Conservation (phyloP, 2,113 vertebrate species). For the Paratilapia polleni region DNA sequence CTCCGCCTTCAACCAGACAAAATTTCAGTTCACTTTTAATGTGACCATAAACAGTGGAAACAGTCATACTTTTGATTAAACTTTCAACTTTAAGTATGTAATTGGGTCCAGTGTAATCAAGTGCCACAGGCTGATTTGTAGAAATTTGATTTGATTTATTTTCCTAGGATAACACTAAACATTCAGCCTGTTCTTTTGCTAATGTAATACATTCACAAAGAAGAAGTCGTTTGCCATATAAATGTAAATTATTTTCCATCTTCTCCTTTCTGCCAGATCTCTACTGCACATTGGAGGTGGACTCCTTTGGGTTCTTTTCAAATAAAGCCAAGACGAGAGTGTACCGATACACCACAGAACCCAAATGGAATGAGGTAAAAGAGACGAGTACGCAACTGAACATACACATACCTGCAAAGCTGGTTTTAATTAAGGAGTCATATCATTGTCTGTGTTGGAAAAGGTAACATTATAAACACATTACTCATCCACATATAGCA, state of each 20-base stretch:
- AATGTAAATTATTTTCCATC: not conserved
- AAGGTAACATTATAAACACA: not conserved
- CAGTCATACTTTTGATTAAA: not conserved
- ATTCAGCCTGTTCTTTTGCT: not conserved
- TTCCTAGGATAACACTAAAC: not conserved
- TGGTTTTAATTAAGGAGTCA: not conserved
- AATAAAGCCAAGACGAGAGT: constrained; percentile 98
- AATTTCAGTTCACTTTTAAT: constrained; percentile 3
- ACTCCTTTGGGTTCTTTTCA: constrained; percentile 97
- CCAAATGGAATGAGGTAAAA: constrained; percentile 98
- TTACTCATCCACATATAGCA: not conserved
- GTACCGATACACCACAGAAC: constrained; percentile 94
- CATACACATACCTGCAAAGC: not conserved
- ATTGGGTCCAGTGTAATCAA: not conserved
- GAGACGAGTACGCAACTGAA: not conserved
- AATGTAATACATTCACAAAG: not conserved
- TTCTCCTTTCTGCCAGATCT: constrained; percentile 81
- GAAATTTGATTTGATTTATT: not conserved
- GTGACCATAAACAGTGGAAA: not conserved
- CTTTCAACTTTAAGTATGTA: not conserved
- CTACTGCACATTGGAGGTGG: constrained; percentile 97
- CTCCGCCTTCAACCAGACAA: constrained; percentile 14
- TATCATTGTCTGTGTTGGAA: not conserved
- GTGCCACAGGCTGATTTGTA: not conserved
- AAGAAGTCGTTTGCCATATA: not conserved